phyloP scores from a whole-genome alignment of 2,113 vertebrate species.

The Paramisgurnus dabryanus region DNA sequence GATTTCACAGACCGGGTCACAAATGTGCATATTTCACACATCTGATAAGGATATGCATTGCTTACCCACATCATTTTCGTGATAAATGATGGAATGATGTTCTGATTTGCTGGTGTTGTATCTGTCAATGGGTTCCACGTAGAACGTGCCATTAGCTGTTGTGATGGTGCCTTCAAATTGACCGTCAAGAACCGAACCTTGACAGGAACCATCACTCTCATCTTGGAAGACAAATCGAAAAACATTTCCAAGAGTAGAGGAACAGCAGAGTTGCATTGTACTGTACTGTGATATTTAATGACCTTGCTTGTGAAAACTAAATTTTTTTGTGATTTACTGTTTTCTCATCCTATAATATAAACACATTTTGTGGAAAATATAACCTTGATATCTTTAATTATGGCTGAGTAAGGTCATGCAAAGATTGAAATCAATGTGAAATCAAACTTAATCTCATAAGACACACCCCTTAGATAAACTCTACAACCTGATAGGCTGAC shows the following conservation, averaged over 20 bases:
- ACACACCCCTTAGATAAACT: too few species aligned
- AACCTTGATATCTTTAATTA: too few species aligned
- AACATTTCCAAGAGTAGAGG: neutral
- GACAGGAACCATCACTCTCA: constrained; percentile 73
- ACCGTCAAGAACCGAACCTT: constrained; percentile 76
- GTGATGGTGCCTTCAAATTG: constrained; percentile 80
- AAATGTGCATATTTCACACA: neutral
- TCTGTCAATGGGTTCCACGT: constrained; percentile 70
- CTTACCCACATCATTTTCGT: constrained; percentile 78
- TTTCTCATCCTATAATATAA: too few species aligned
- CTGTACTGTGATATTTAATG: neutral
- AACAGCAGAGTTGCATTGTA: neutral
- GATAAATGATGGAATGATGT: constrained; percentile 81
- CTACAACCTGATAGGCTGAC: too few species aligned
- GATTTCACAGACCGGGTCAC: too few species aligned
- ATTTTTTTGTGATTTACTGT: too few species aligned
- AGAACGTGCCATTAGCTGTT: constrained; percentile 75
- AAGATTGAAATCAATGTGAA: neutral
- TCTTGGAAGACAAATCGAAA: constrained; percentile 59
- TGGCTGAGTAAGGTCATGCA: too few species aligned
- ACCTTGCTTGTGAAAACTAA: too few species aligned
- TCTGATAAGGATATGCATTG: neutral
- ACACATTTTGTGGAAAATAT: too few species aligned
- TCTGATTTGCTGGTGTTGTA: constrained; percentile 51
- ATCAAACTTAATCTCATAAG: too few species aligned